Base-by-base conservation (phyloP, 2,113 vertebrate genomes). In the Charina bottae region DNA sequence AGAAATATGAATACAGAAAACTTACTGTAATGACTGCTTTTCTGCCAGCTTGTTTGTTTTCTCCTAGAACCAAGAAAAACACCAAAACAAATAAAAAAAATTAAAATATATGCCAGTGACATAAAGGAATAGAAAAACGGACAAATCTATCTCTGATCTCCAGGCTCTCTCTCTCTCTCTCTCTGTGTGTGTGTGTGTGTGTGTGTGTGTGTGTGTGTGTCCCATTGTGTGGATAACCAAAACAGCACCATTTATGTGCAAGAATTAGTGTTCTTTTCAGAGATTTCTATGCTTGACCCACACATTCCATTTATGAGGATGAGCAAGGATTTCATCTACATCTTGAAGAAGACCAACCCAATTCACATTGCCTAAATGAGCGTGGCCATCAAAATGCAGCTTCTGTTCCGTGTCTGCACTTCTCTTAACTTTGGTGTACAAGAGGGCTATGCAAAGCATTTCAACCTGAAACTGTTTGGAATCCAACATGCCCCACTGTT, bases 11-110 rank as follows among this genome's bases (percentile, higher is more conserved):
- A 56, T 0, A 0, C 6, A 85, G 60, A 88, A 94, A 96, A 99
- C 98, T 99, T 97, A 99, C 99, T 99, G 98, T 96, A 98, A 98
- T 93, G 98, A 98, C 97, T 99, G 99, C 97, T 99, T 99, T 97
- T 99, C 98, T 0, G 99, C 99, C 93, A 99, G 97, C 84, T 99
- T 99, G 96, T 98, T 99, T 21, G 99, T 99, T 97, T 98, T 99
- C 96, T 99, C 99, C 99, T 99, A 96, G 37, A 96, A 95, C 87
- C 78, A 93, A 88, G 28, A 94, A 91, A 94, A 93, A 89, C n/a
- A 91, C 23, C 2, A 42, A 23, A 37, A 46, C 23, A 33, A 58
- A 10, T 2, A 62, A 33, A 10, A 3, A 13, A 83, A 95, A 49
- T 88, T 85, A 28, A 62, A 62, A 17, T 17, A 17, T 7, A 64